Evolutionary conservation across 64 coral and sea anemone genomes (phyloP).

Genomic region (Montipora foliosa): DNA sequence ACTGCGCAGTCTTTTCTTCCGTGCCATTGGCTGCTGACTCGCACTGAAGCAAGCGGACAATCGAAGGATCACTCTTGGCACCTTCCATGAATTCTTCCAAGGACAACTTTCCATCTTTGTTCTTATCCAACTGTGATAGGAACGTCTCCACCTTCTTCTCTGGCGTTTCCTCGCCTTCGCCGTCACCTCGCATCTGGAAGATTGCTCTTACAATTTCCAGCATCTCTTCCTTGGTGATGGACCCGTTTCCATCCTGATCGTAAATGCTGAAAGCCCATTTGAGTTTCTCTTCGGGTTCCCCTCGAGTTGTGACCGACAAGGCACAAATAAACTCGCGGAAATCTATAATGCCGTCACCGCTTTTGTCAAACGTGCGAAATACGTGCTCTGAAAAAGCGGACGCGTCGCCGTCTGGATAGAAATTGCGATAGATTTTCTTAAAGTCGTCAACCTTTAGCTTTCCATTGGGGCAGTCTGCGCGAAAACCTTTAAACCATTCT

Average conservation of each 20-base stretch:
- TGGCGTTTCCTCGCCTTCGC: slow-evolving; percentile 68
- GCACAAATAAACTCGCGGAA: slow-evolving; percentile 56
- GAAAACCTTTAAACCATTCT: slow-evolving; percentile 82
- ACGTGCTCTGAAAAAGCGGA: slow-evolving; percentile 79
- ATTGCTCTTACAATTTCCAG: slow-evolving; percentile 69
- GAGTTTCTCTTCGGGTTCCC: slow-evolving; percentile 75
- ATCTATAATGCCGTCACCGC: slow-evolving; percentile 71
- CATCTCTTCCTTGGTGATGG: slow-evolving; percentile 75
- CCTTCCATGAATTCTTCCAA: slow-evolving; percentile 67
- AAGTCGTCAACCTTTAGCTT: slow-evolving; percentile 73
- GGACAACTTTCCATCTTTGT: slow-evolving; percentile 69
- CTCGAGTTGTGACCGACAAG: slow-evolving; percentile 70
- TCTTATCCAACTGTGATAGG: slow-evolving; percentile 76
- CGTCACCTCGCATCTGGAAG: slow-evolving; percentile 58
- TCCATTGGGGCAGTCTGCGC: slow-evolving; percentile 61
- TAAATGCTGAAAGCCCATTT: slow-evolving; percentile 91
- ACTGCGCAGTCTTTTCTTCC: too few species aligned
- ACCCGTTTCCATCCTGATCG: slow-evolving; percentile 81
- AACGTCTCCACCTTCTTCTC: slow-evolving; percentile 71
- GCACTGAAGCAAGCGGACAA: slow-evolving; percentile 69
- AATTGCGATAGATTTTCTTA: slow-evolving; percentile 77
- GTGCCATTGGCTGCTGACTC: not conserved
- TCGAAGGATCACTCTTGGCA: not conserved
- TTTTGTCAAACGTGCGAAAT: slow-evolving; percentile 77
- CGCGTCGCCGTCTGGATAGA: slow-evolving; percentile 79